These are phyloP conservation scores for Pteronotus mesoamericanus DNA, from an alignment of 2,797 vertebrate genomes.

Conservation along the genomic window DNA sequence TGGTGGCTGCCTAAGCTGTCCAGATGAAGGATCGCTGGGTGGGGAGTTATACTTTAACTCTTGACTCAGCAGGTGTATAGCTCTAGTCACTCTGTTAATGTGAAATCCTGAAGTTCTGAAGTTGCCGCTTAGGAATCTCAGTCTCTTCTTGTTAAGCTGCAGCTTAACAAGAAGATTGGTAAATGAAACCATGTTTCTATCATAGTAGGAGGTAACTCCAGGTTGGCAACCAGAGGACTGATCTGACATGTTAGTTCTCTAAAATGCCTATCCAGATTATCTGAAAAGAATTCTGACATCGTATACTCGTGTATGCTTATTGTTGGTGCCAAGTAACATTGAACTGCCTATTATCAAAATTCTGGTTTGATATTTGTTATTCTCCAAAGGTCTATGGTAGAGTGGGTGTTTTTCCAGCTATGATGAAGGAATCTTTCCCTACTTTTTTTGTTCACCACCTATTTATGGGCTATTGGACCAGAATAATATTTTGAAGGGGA, in stretches of 20 bases:
- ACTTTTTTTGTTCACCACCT: neutral
- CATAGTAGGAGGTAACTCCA: neutral
- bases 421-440: neutral
- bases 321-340: neutral
- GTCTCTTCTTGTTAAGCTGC: constrained; percentile 23
- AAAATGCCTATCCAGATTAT: neutral
- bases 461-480: neutral
- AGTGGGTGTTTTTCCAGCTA: neutral
- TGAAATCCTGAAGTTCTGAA: neutral
- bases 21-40: neutral
- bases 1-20: neutral
- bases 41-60: constrained; percentile 47
- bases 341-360: neutral
- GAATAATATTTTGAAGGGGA: neutral
- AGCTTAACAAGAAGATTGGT: neutral
- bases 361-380: neutral
- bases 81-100: neutral
- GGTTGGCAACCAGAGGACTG: neutral
- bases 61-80: neutral
- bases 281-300: neutral
- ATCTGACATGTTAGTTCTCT: neutral
- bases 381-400: neutral
- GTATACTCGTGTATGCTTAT: neutral
- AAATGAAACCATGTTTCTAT: neutral
- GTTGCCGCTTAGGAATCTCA: neutral